A percentile compares a stretch with the other conserved stretches of the same genome.
Conservation (phyloP, 2,113 vertebrate species). For the Tachycineta bicolor region DNA sequence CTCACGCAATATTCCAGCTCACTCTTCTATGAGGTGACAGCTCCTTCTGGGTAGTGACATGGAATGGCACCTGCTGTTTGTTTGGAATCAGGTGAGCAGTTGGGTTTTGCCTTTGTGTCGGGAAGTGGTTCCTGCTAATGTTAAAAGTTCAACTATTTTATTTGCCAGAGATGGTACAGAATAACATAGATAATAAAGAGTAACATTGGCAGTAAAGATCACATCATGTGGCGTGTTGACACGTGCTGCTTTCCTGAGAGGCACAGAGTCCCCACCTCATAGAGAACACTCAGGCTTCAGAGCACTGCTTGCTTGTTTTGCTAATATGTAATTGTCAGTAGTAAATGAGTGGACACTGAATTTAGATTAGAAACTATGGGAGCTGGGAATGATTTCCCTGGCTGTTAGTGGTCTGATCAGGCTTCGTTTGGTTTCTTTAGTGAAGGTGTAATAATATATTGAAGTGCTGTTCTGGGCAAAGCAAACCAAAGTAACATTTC, state of each 20-base stretch:
- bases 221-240: fast-evolving
- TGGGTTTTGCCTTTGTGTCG: neutral
- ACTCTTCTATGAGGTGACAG: fast-evolving
- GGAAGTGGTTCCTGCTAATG: neutral
- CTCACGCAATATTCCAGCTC: neutral
- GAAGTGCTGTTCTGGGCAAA: neutral
- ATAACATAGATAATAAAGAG: neutral
- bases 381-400: neutral
- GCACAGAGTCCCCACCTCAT: neutral
- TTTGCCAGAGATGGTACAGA: neutral
- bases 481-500: neutral
- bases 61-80: neutral
- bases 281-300: neutral
- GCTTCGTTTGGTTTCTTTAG: neutral
- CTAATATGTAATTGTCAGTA: neutral
- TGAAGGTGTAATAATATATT: neutral
- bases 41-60: fast-evolving
- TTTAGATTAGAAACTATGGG: neutral
- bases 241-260: neutral
- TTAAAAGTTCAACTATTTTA: neutral
- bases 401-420: neutral
- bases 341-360: neutral
- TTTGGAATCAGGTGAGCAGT: neutral
- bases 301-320: neutral
- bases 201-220: neutral